Base-by-base conservation (phyloP, 2,113 vertebrate species). In the Clinocottus analis region DNA sequence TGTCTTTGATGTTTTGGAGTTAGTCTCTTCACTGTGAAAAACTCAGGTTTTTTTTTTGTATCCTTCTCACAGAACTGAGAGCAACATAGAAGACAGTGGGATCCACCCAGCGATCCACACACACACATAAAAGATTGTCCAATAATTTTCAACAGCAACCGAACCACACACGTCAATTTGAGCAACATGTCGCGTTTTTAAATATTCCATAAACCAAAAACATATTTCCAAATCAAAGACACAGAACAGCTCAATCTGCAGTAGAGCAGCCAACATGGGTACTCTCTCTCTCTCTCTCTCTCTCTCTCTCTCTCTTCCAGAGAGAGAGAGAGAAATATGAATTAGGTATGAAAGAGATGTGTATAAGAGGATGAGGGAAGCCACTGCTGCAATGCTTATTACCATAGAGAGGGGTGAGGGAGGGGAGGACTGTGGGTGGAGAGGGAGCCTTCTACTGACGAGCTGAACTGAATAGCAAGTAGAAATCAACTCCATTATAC, bases 1-100 rank as follows among this genome's bases (percentile, higher is more conserved):
- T 82, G 39, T 93, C 92, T 94, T 92, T 93, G 93, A 94, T 94
- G 92, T 90, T 94, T 75, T 79, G 63, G 89, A 94, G 90, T 94
- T 93, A 10, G 82, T 89, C 85, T 93, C 87, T 86, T 59, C 65
- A 82, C 87, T 74, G 82, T 82, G 75, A 84, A 80, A 58, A 87
- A 71, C 75, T 82, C n/a, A 9, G 14, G 85, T 29, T 77, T 76
- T 41, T 77, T 76, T 41, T 4, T n/a, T n/a, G n/a, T n/a, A n/a
- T 45, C n/a, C 17, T 49, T 60, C 45, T 87, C 49, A 79, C 51
- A 78, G 63, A 82, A 41, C 53, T 64, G 66, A 82, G 79, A 71
- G 56, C 82, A 55, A 37, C 39, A 77, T 0, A 68, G 60, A 65
- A 82, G 43, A 79, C 58, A 82, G 69, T 31, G 29, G 82, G 78